phyloP scores from a whole-genome alignment of 2,888 invertebrate genomes.

The Dermolepida albohirtum region DNA sequence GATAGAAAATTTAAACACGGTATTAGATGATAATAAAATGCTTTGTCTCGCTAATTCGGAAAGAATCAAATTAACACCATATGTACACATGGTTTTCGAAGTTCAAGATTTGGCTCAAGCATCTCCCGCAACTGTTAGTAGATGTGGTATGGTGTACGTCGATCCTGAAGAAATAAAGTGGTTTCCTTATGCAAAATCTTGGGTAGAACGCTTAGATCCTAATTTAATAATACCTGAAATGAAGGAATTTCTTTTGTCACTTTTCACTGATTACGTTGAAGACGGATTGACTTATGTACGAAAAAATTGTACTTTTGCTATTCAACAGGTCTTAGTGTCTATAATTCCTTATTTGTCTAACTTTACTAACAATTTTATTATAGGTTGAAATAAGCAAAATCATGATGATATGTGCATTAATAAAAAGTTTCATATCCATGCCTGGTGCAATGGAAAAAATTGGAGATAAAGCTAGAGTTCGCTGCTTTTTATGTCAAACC shows the following conservation, averaged over 20 bases:
- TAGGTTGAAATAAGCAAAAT: constrained; percentile 88
- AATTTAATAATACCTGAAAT: constrained; percentile 69
- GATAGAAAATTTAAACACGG: constrained; percentile 95
- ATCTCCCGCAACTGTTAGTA: constrained; percentile 90
- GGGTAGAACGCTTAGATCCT: constrained; percentile 72
- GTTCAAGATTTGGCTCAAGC: constrained; percentile 88
- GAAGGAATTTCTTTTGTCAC: constrained; percentile 72
- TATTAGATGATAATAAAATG: constrained; percentile 94
- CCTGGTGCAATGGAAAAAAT: constrained; percentile 66
- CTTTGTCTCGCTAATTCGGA: constrained; percentile 91
- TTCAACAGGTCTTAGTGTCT: constrained; percentile 72
- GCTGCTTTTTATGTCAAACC: constrained; percentile 77
- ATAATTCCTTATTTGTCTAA: background rate
- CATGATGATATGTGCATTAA: constrained; percentile 77
- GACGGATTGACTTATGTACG: constrained; percentile 75
- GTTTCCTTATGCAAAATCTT: constrained; percentile 83
- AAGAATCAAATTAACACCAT: constrained; percentile 88
- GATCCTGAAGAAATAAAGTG: constrained; percentile 87
- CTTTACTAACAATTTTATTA: constrained; percentile 37
- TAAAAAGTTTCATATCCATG: constrained; percentile 76
- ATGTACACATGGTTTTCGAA: constrained; percentile 91
- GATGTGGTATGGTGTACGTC: constrained; percentile 91
- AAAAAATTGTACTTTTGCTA: constrained; percentile 77
- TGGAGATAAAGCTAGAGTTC: constrained; percentile 72
- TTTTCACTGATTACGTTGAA: constrained; percentile 77